Base-by-base conservation (phyloP, 1,140 invertebrate species). In the Drosophila seguyi region DNA sequence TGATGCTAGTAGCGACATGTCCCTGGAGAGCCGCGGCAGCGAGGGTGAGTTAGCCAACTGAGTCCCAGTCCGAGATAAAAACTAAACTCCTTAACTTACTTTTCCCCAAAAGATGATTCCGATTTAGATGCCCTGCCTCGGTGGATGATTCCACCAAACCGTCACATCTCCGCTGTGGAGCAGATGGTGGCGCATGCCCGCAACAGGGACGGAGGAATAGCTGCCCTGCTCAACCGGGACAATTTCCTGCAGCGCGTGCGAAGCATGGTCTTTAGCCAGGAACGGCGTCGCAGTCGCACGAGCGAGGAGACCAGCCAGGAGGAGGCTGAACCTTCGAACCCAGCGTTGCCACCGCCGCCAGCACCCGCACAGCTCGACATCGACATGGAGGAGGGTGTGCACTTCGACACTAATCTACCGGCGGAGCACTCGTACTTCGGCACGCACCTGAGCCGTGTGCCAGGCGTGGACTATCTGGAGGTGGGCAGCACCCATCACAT, bases 401-500 rank as follows among this genome's bases (percentile, higher is more conserved):
- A 71, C n/a, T 92, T 92, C 39, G 91, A 92, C 41, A 92, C 91
- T 6, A 91, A 92, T 63, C 39, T 92, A 44, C 81, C 91, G 4
- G 91, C 91, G 6, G 91, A 92, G 60, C 91, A 92, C 55, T 92
- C 85, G 2, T 93, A 93, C 78, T 84, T 93, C n/a, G 92, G 92
- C 2, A 52, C 58, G 3, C 91, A 92, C 65, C 50, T 92, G 50
- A 81, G 78, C 50, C 83, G 90, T 8, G 90, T 93, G 14, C 79
- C 88, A 0, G 92, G 92, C 10, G 83, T 92, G 0, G 75, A 92
- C 44, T 92, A 91, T 48, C 55, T 92, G 44, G 91, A 92, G 56
- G 83, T 86, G 18, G 86, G 86, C 18, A 79, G 82, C 57, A 74
- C 66, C 27, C 86, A 91, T 50, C 93, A 93, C 76, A 86, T 97